Evolutionary conservation across 2,888 invertebrate species (phyloP).

Genomic region (Alcis repandata): DNA sequence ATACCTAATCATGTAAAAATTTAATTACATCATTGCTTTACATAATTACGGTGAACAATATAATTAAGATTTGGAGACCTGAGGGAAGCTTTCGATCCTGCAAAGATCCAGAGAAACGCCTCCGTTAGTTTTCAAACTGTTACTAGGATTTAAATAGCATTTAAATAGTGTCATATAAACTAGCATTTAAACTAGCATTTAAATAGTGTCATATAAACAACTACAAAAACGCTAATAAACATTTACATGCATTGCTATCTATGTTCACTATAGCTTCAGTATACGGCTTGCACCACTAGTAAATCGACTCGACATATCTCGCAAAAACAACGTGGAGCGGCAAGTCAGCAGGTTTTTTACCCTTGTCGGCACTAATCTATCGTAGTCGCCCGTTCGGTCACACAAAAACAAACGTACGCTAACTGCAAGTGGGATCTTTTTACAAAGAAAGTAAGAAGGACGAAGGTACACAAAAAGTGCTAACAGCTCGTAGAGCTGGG

Average conservation of each 20-base stretch:
- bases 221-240: no score
- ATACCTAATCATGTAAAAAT: no score
- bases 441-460: constrained; percentile 10
- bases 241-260: no score
- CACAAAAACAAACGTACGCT: constrained; percentile 9
- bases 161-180: no score
- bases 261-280: not conserved
- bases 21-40: no score
- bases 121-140: no score
- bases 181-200: no score
- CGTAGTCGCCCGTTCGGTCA: not conserved
- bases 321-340: not conserved
- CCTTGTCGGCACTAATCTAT: not conserved
- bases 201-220: no score
- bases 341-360: not conserved
- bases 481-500: constrained; percentile 22
- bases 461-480: constrained; percentile 15
- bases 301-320: not conserved
- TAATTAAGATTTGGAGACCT: no score
- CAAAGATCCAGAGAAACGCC: no score
- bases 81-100: no score
- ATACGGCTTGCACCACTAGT: not conserved
- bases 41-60: not conserved
- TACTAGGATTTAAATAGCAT: no score
- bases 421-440: constrained; percentile 7